Conservation (phyloP, 1,140 invertebrate genomes). For the Zaprionus davidi region DNA sequence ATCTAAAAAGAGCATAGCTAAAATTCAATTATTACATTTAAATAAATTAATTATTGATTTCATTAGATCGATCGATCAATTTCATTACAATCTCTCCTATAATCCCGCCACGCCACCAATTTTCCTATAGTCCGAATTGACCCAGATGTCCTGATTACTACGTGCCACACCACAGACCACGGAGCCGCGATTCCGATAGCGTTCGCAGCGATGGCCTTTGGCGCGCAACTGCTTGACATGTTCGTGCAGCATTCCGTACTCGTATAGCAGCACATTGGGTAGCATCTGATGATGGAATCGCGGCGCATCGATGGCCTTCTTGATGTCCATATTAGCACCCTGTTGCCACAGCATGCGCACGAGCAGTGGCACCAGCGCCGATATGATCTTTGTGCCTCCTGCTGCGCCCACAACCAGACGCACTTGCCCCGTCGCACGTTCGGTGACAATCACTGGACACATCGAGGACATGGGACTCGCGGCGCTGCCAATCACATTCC, state of each 20-base stretch:
- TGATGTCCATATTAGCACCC: constrained; percentile 86
- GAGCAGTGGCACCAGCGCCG: constrained; percentile 90
- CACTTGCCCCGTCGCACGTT: constrained; percentile 89
- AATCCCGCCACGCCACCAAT: constrained; percentile 91
- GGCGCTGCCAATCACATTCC: constrained; percentile 91
- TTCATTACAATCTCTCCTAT: constrained; percentile 28
- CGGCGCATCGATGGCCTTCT: constrained; percentile 92
- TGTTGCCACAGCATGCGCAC: constrained; percentile 90
- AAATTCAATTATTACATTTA: constrained; percentile 47
- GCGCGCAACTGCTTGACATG: constrained; percentile 87
- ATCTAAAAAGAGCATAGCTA: constrained; percentile 43
- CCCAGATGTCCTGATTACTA: constrained; percentile 87
- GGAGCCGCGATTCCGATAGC: constrained; percentile 88
- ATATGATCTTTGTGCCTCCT: constrained; percentile 97
- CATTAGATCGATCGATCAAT: not conserved
- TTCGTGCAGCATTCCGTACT: constrained; percentile 86
- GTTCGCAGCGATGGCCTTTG: constrained; percentile 88
- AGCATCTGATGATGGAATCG: constrained; percentile 97
- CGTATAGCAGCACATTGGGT: constrained; percentile 93
- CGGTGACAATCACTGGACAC: constrained; percentile 93
- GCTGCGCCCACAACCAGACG: constrained; percentile 94
- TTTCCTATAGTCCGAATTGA: constrained; percentile 93
- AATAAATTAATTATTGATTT: constrained; percentile 38
- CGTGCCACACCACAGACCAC: constrained; percentile 89
- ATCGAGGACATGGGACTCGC: constrained; percentile 97